A percentile compares a stretch with the other conserved stretches of the same genome.
These are phyloP conservation scores for Trichogramma dendrolimi DNA, from an alignment of 2,888 invertebrate genomes.

Conservation along the genomic window DNA sequence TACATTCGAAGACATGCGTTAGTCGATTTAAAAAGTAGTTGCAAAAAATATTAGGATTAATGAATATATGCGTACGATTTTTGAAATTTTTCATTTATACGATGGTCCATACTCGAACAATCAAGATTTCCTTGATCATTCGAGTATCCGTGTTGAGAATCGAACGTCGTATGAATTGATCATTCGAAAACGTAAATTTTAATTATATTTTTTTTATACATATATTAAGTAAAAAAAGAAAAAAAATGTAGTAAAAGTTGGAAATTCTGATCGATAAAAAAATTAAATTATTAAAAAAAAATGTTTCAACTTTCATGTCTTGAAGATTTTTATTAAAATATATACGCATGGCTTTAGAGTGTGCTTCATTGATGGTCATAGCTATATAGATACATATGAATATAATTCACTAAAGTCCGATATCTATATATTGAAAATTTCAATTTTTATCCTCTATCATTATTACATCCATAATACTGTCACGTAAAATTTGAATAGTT, in stretches of 20 bases:
- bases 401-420: slow-evolving; percentile 32
- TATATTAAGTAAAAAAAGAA: slow-evolving; percentile 13
- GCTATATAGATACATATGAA: not conserved
- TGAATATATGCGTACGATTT: not conserved
- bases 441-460: slow-evolving; percentile 12
- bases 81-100: slow-evolving; percentile 29
- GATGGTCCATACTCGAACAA: slow-evolving; percentile 49
- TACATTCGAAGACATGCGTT: too few relatives aligned
- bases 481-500: too few relatives aligned
- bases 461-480: not conserved
- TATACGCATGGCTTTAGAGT: slow-evolving; percentile 9
- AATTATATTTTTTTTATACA: slow-evolving; percentile 18
- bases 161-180: slow-evolving; percentile 41
- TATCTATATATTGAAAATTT: slow-evolving; percentile 19
- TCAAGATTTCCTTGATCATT: slow-evolving; percentile 51
- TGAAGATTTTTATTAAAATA: not conserved
- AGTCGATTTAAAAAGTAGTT: too few relatives aligned
- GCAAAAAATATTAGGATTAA: too few relatives aligned
- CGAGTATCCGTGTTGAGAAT: slow-evolving; percentile 50
- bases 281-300: slow-evolving; percentile 49
- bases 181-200: slow-evolving; percentile 21
- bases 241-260: slow-evolving; percentile 11
- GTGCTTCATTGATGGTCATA: not conserved
- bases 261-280: slow-evolving; percentile 18
- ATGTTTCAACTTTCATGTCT: slow-evolving; percentile 31